These are phyloP conservation scores for Drosophila guanche DNA, from an alignment of 1,140 invertebrate genomes.

Conservation along the genomic window DNA sequence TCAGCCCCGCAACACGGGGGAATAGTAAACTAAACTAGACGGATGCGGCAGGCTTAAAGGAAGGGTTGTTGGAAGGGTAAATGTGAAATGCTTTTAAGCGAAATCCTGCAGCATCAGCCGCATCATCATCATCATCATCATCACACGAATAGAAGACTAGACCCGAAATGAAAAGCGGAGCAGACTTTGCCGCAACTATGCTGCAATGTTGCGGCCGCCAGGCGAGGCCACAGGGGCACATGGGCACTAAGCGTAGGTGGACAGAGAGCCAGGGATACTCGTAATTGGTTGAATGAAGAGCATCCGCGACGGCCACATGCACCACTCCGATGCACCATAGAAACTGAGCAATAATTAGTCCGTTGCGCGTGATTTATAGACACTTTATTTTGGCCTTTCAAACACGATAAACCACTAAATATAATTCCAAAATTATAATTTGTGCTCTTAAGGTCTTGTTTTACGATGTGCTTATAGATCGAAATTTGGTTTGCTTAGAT, in stretches of 20 bases:
- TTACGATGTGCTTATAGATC: too few relatives aligned
- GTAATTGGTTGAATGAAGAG: neutral
- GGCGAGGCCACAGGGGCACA: too few relatives aligned
- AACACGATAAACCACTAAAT: too few relatives aligned
- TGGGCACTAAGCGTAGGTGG: slow-evolving; percentile 5
- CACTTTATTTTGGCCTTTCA: too few relatives aligned
- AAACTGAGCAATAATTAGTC: too few relatives aligned
- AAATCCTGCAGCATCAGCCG: slow-evolving; percentile 20
- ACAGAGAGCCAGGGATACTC: neutral
- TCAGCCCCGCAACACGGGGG: slow-evolving; percentile 4
- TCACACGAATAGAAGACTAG: neutral
- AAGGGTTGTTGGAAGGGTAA: neutral
- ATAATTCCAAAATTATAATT: too few relatives aligned
- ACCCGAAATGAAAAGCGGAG: slow-evolving; percentile 20
- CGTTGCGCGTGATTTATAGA: too few relatives aligned
- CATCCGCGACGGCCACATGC: too few relatives aligned
- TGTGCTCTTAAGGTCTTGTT: too few relatives aligned
- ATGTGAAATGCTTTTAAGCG: slow-evolving; percentile 29
- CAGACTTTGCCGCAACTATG: slow-evolving; percentile 23
- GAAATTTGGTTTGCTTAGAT: too few relatives aligned
- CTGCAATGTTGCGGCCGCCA: slow-evolving; percentile 33
- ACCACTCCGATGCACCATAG: too few relatives aligned
- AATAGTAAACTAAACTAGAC: slow-evolving; percentile 18
- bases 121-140: slow-evolving; percentile 17
- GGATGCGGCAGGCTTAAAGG: slow-evolving; percentile 16